Percentiles rank a stretch among this genome's conserved stretches.
phyloP scores from a whole-genome alignment of 2,888 invertebrate genomes.

The Nycteola revayana region DNA sequence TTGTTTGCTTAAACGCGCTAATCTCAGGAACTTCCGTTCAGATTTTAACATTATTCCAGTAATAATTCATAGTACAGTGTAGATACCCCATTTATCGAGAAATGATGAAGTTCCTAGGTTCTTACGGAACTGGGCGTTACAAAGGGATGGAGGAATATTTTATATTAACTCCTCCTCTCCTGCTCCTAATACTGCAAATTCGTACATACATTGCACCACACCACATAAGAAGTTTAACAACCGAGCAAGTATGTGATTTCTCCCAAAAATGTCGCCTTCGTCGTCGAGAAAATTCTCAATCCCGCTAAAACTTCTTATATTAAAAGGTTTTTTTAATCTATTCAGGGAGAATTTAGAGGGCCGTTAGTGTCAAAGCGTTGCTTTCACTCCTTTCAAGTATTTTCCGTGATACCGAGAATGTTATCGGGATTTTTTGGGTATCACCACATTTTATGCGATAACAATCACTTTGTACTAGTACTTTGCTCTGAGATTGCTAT shows the following conservation, averaged over 20 bases:
- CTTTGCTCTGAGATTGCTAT: constrained; percentile 14
- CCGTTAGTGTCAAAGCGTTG: constrained; percentile 53
- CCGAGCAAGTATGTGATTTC: constrained; percentile 34
- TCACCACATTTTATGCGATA: constrained; percentile 38
- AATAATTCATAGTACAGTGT: too few species aligned
- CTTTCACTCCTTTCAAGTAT: constrained; percentile 42
- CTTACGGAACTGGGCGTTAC: too few species aligned
- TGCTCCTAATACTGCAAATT: too few species aligned
- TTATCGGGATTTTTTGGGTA: constrained; percentile 41
- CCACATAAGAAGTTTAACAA: constrained; percentile 31
- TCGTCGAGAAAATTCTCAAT: constrained; percentile 24
- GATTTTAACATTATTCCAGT: too few species aligned
- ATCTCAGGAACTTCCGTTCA: too few species aligned
- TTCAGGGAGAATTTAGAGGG: constrained; percentile 52
- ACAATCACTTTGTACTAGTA: constrained; percentile 26
- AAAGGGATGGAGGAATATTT: too few species aligned
- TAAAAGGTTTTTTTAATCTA: constrained; percentile 53
- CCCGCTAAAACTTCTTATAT: constrained; percentile 42
- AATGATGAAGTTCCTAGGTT: too few species aligned
- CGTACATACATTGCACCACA: too few species aligned
- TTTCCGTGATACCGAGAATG: constrained; percentile 43
- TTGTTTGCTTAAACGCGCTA: too few species aligned
- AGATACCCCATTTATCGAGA: too few species aligned
- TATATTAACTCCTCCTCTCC: too few species aligned
- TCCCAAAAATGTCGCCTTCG: constrained; percentile 27